Evolutionary conservation across 2,888 invertebrate species (phyloP).

Genomic region (Catocala fraxini): DNA sequence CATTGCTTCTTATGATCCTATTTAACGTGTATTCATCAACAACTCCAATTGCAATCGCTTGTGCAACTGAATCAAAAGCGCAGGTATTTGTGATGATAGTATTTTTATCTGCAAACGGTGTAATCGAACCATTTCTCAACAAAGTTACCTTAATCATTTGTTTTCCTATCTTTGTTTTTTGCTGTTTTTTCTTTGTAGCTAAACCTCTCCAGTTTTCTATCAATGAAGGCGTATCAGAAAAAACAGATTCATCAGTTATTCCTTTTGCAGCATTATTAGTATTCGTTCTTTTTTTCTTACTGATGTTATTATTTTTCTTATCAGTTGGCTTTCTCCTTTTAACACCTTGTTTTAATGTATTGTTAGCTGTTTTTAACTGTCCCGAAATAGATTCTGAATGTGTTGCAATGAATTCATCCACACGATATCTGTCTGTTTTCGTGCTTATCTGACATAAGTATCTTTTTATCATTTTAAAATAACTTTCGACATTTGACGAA

Average conservation of each 20-base stretch:
- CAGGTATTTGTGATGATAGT: conserved; percentile 21
- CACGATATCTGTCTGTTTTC: conserved; percentile 19
- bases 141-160: conserved; percentile 14
- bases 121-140: conserved; percentile 22
- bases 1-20: conserved; percentile 11
- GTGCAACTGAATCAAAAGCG: conserved; percentile 25
- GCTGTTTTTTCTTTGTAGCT: background rate
- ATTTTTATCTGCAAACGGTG: conserved; percentile 20
- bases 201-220: conserved; percentile 19
- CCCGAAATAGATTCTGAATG: conserved; percentile 15
- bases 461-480: conserved; percentile 25
- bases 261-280: conserved; percentile 10
- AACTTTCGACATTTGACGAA: conserved; percentile 25
- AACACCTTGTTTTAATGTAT: conserved; percentile 2
- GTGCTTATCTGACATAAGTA: conserved; percentile 22
- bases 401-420: conserved; percentile 17
- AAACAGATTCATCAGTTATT: conserved; percentile 1
- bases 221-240: conserved; percentile 20
- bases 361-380: conserved; percentile 22
- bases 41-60: conserved; percentile 25
- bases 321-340: conserved; percentile 4
- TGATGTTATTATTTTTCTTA: conserved; percentile 7
- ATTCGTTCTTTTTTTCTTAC: conserved; percentile 8
- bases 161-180: background rate
- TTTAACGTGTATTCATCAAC: conserved; percentile 18